Conservation (phyloP, 2,888 invertebrate species). For the Timandra comae region DNA sequence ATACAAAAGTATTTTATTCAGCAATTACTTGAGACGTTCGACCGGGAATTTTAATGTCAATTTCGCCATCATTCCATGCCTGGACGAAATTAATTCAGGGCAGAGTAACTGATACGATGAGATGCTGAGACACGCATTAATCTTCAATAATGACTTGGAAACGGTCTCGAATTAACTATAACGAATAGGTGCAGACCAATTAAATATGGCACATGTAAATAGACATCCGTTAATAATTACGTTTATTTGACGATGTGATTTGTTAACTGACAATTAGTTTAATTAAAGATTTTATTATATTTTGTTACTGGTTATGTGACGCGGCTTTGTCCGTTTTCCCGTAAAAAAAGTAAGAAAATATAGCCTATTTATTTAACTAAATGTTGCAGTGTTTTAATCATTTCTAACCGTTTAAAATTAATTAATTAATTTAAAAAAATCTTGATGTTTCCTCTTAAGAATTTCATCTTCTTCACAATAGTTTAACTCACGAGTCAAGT, state of each 20-base stretch:
- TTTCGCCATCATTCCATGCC: slow-evolving; percentile 72
- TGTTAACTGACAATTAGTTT: no score
- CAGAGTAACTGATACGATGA: slow-evolving; percentile 42
- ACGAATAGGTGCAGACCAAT: slow-evolving; percentile 59
- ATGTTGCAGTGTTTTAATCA: no score
- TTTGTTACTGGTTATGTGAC: no score
- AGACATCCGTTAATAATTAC: slow-evolving; percentile 47
- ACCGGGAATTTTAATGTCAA: slow-evolving; percentile 72
- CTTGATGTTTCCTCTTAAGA: no score
- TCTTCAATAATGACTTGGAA: slow-evolving; percentile 65
- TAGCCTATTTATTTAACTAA: no score
- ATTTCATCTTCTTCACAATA: no score
- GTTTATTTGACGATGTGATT: slow-evolving; percentile 35
- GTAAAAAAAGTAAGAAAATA: no score
- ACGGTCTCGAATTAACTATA: slow-evolving; percentile 55
- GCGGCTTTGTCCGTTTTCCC: no score
- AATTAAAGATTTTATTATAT: no score
- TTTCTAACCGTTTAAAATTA: no score
- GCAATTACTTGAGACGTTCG: slow-evolving; percentile 74
- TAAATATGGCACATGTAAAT: slow-evolving; percentile 62
- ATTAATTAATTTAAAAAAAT: no score
- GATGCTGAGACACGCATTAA: slow-evolving; percentile 47
- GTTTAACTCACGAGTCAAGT: no score
- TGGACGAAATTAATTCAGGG: slow-evolving; percentile 67
- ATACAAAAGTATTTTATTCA: slow-evolving; percentile 74